A percentile compares a stretch with the other conserved stretches of the same genome.
These are phyloP conservation scores for Lophura nycthemera DNA, from an alignment of 2,113 vertebrate species.

Conservation along the genomic window DNA sequence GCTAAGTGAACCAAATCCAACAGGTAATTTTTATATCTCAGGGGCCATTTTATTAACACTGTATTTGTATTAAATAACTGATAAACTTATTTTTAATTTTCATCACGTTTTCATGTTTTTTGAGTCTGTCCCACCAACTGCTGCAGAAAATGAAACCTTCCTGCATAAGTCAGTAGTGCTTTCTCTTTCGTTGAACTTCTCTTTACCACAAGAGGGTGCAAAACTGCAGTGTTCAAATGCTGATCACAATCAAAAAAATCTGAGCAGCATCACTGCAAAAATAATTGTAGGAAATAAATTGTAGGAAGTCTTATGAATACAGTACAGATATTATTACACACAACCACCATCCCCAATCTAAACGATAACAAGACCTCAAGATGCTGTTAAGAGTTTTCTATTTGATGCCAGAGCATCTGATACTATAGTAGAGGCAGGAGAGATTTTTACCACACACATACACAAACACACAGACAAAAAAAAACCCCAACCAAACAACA, in stretches of 20 bases:
- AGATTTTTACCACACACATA: background rate
- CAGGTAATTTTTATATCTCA: background rate
- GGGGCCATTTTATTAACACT: background rate
- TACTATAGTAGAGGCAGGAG: background rate
- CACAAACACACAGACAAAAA: too few species aligned
- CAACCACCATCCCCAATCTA: background rate
- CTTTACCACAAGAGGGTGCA: background rate
- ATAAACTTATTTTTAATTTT: background rate
- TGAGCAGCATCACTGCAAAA: background rate
- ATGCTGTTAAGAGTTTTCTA: background rate
- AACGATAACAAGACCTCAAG: background rate
- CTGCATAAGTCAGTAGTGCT: background rate
- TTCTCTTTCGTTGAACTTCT: background rate
- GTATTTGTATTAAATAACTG: background rate
- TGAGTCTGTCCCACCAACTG: background rate
- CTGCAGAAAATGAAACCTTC: background rate
- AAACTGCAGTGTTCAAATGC: background rate
- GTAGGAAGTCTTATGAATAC: background rate
- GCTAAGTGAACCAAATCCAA: background rate
- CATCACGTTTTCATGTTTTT: background rate
- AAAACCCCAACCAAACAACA: too few species aligned
- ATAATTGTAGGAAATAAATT: background rate
- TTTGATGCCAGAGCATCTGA: background rate
- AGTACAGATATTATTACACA: background rate
- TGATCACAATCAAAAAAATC: background rate